Conservation (phyloP, 2,888 invertebrate species). For the Chalcosyrphus nemorum region DNA sequence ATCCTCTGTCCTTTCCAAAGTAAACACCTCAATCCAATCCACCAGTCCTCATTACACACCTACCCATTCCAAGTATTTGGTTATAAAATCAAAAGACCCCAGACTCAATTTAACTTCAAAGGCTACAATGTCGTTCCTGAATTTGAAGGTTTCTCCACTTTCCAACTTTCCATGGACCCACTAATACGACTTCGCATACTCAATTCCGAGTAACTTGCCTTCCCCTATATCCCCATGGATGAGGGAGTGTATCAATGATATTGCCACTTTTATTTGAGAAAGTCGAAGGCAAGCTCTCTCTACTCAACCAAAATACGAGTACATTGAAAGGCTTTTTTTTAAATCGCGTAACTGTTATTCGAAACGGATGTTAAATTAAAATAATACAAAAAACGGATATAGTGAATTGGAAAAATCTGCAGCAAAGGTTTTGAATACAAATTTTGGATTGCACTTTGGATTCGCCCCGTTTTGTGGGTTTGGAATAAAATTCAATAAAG, state of each 20-base stretch:
- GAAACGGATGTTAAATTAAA: neutral
- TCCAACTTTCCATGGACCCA: neutral
- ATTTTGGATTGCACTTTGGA: conserved; percentile 15
- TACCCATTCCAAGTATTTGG: neutral
- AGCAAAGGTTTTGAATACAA: neutral
- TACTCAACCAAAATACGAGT: neutral
- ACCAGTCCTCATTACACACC: neutral
- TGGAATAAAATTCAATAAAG: neutral
- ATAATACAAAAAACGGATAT: neutral
- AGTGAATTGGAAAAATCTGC: neutral
- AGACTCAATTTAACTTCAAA: conserved; percentile 1
- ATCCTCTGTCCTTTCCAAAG: neutral
- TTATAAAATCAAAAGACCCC: neutral
- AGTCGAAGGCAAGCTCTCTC: neutral
- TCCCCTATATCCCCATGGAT: neutral
- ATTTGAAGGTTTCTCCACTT: neutral
- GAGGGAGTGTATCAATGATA: neutral
- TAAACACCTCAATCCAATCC: neutral
- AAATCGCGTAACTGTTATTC: conserved; percentile 5
- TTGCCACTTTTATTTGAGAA: neutral
- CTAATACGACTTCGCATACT: neutral
- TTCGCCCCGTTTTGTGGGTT: no score
- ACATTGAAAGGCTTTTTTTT: neutral
- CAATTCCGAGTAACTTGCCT: neutral
- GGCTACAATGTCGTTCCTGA: neutral